phyloP scores from a whole-genome alignment of 2,113 vertebrate genomes.

The Puntigrus tetrazona region DNA sequence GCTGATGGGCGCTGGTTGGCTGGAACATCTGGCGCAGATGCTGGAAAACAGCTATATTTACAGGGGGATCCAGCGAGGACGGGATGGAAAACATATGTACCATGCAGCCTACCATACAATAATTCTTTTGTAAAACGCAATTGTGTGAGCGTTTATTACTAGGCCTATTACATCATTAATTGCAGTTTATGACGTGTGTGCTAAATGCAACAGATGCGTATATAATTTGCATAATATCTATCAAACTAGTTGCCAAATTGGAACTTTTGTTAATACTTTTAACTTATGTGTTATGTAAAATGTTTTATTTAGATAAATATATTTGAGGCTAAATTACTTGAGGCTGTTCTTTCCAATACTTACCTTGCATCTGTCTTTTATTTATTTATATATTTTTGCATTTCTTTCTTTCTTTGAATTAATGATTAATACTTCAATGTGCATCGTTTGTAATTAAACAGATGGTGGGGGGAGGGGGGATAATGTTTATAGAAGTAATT shows the following conservation, averaged over 20 bases:
- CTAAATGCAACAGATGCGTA: too few relatives aligned
- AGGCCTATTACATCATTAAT: background rate
- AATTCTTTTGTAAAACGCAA: background rate
- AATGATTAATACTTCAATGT: background rate
- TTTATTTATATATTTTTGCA: background rate
- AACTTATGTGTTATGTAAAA: too few relatives aligned
- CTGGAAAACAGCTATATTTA: slow-evolving; percentile 68
- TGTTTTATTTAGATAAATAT: too few relatives aligned
- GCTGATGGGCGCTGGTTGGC: slow-evolving; percentile 66
- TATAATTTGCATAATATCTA: background rate
- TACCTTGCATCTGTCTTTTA: background rate
- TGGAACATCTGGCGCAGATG: slow-evolving; percentile 74
- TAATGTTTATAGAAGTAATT: background rate
- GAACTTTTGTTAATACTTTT: too few relatives aligned
- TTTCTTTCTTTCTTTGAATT: background rate
- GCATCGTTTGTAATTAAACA: background rate
- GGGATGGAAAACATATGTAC: slow-evolving; percentile 2
- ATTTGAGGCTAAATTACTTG: too few relatives aligned
- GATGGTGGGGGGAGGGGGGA: background rate
- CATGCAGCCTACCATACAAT: background rate
- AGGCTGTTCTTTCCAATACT: too few relatives aligned
- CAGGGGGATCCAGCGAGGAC: background rate
- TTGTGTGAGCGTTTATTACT: background rate
- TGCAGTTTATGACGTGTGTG: background rate
- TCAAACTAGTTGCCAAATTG: too few relatives aligned